A percentile compares a stretch with the other conserved stretches of the same genome.
phyloP scores from a whole-genome alignment of 2,888 invertebrate species.

The Sesia bembeciformis region DNA sequence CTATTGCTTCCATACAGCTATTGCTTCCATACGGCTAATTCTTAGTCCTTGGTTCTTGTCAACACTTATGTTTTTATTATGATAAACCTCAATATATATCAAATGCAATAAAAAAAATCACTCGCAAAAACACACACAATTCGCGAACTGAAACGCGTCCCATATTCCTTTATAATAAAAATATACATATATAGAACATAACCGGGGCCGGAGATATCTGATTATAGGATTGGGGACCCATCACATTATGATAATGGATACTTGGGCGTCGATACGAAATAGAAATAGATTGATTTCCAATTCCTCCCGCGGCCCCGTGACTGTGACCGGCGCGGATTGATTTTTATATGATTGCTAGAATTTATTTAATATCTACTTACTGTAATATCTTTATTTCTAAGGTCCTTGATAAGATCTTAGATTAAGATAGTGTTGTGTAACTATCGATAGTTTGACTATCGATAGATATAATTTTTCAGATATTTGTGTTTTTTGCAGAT shows the following conservation, averaged over 20 bases:
- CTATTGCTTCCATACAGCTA: no score
- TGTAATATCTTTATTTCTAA: no score
- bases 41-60: no score
- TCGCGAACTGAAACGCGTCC: conserved; percentile 32
- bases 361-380: no score
- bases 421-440: no score
- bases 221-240: conserved; percentile 58
- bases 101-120: background rate
- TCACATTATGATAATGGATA: conserved; percentile 60
- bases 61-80: no score
- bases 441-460: no score
- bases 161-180: conserved; percentile 44
- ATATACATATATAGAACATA: conserved; percentile 46
- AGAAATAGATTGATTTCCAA: conserved; percentile 64
- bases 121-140: conserved; percentile 31
- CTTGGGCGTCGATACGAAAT: conserved; percentile 50
- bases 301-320: conserved; percentile 27
- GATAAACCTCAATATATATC: background rate
- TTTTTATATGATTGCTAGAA: conserved; percentile 12
- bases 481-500: no score
- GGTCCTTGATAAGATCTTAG: no score
- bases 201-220: conserved; percentile 47
- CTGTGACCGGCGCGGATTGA: conserved; percentile 31
- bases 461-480: no score
- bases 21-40: no score